Base-by-base conservation (phyloP, 2,113 vertebrate genomes). In the Hemicordylus capensis region DNA sequence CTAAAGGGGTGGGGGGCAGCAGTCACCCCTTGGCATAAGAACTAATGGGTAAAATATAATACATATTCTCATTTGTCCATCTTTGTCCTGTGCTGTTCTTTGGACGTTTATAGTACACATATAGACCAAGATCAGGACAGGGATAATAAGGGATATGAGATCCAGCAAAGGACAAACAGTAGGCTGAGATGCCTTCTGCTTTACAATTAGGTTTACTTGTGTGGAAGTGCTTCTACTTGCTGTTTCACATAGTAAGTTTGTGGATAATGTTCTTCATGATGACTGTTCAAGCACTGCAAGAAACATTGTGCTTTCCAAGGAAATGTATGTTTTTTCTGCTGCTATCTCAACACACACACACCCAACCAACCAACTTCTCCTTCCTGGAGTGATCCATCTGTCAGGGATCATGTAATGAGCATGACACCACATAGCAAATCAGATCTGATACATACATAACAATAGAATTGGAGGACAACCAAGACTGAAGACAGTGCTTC, bases 401-500 rank as follows among this genome's bases (percentile, higher is more conserved):
- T 37, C 9, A 76, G 37, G n/a, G 22, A 56, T 24, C 74, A 76
- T 56, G 54, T 26, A 76, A 20, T 37, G 20, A 59, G 22, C 58
- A 26, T 8, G 28, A 28, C 24, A 61, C 59, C 59, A 61, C 22
- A 28, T 61, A 61, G 9, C 59, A 61, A 61, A 61, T 22, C 56
- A 58, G 59, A 9, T 61, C 10, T 61, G 22, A 61, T 7, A n/a
- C n/a, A n/a, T 26, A 61, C 28, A 26, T 61, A 8, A 28, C 59
- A 28, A 8, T 61, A 26, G n/a, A n/a, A n/a, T n/a, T n/a, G n/a
- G n/a, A n/a, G n/a, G n/a, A n/a, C 28, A 22, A 28, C 0, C 20
- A 1, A 3, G 24, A n/a, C 1, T 4, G 39, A 24, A 42, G 3
- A 15, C 28, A 6, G 1, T 3, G 44, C 64, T 56, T 7, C 48